Evolutionary conservation across 2,797 vertebrate species (phyloP), one percentile per base, ranked within the genome.

Genomic region (Gallirallus australis): DNA sequence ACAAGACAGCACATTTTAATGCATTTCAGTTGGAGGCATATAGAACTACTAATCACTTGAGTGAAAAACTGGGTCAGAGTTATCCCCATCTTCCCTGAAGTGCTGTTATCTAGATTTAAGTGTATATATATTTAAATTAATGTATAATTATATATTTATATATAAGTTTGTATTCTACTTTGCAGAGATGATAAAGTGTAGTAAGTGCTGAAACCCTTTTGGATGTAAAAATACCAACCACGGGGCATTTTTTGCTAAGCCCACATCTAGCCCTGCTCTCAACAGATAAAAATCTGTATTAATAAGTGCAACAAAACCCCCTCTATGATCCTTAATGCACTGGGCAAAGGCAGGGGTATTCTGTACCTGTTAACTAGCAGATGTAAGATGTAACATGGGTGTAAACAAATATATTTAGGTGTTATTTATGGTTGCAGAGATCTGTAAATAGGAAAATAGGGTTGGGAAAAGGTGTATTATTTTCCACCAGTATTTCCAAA

Each of bases 11-110:
- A 69, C 85, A 87, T 94, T 86, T 76, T 85, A 94, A 91, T 65
- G 82, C 60, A 48, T 92, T 89, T 81, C 94, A 78, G 72, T 89
- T 39, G 17, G 59, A 94, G 82, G 79, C 60, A 71, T 9, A 37
- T 2, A 0, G 12, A 89, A 83, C 54, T 69, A 69, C 94, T 88
- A 90, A 93, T 79, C 72, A 90, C 42, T 83, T 50, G 42, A 60
- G 77, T 59, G 91, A 93, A 54, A 94, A 97, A 94, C 1, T 96
- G 86, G 94, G 94, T 95, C 95, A 95, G 70, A 83, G 82, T 86
- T 79, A 93, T 86, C 95, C 94, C 89, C 95, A 79, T 59, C 89
- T 79, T 96, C 96, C 96, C 93, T 35, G 54, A 88, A 97, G 96
- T 79, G 87, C 89, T 66, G 9, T 52, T 73, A 92, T 72, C 28